Evolutionary conservation across 2,797 vertebrate genomes (phyloP).

Genomic region (Diplodus sargus): DNA sequence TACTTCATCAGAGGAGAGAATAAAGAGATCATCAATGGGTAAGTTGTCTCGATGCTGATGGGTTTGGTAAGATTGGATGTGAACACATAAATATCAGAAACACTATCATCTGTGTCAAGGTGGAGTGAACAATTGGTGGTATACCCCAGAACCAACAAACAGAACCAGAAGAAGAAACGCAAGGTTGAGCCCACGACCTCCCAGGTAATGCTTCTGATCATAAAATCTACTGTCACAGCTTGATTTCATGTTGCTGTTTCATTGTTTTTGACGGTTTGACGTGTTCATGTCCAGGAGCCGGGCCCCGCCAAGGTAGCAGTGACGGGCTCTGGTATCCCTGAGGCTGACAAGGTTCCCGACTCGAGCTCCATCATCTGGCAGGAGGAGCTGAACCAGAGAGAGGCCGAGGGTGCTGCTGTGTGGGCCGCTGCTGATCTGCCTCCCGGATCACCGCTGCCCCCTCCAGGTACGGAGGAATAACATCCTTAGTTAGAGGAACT

Average conservation of each 20-base stretch:
- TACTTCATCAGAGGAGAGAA: slow-evolving; percentile 89
- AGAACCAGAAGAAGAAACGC: slow-evolving; percentile 90
- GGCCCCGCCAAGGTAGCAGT: slow-evolving; percentile 89
- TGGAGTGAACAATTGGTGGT: slow-evolving; percentile 88
- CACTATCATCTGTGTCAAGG: slow-evolving; percentile 58
- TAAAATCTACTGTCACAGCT: background rate
- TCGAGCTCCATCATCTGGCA: slow-evolving; percentile 90
- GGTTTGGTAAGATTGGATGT: background rate
- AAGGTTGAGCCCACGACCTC: slow-evolving; percentile 88
- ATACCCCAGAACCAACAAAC: slow-evolving; percentile 89
- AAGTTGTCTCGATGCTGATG: background rate
- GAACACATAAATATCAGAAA: background rate
- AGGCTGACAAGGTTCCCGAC: slow-evolving; percentile 86
- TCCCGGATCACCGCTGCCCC: slow-evolving; percentile 71
- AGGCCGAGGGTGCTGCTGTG: slow-evolving; percentile 79
- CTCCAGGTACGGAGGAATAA: slow-evolving; percentile 73
- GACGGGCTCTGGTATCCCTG: slow-evolving; percentile 86
- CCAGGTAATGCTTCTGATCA: slow-evolving; percentile 72
- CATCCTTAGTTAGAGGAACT: background rate
- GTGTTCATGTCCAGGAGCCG: slow-evolving; percentile 76
- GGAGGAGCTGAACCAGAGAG: slow-evolving; percentile 87
- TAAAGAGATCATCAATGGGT: slow-evolving; percentile 90
- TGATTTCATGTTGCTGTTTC: background rate
- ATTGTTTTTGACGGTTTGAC: background rate
- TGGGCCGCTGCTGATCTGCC: slow-evolving; percentile 81